Evolutionary conservation across 53 echinoderm and acorn worm genomes (phyloP), one percentile per base, ranked within the genome.

Genomic region (Mesocentrotus franciscanus): DNA sequence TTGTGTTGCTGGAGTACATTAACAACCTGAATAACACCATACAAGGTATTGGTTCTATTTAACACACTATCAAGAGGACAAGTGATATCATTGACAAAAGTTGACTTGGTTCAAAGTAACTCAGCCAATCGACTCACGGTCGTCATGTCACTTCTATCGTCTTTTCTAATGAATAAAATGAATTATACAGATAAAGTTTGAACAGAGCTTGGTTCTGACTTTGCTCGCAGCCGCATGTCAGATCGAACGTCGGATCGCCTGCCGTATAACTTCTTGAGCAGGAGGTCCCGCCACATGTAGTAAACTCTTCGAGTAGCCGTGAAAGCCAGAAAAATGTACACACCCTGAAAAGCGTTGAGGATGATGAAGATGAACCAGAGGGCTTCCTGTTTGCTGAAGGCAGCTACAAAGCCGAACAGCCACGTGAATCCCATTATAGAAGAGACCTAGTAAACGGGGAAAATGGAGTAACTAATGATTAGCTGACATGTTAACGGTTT

Each of bases 401-500:
- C 93, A 57, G 98, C 97, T 17, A 96, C 85, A 66, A 96, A 97
- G 59, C 97, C 96, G 56, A 96, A 93, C 9, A 97, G 36, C 98
- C 98, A 97, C 14, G 98, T 96, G 56, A 97, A 97, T 18, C 98
- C 98, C 98, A 97, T 97, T 49, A 97, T 96, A 59, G 95, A 89
- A 16, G 97, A 92, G 26, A 97, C 81, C 98, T 97, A 96, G 17
- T 56, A n/a, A 66, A 11, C 26, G 57, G 34, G 24, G 27, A 85
- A 56, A 85, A 26, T 24, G 4, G n/a, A 85, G 1, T 85, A 33
- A 12, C 4, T 10, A 11, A 27, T 30, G 26, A 12, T 20, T 30
- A 11, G 76, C 32, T 33, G 29, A 29, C 26, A 76, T 12, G 32
- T 76, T 76, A 7, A 49, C 1, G 24, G 42, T 79, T 79, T 30